These are phyloP conservation scores for Zapus hudsonius DNA, from an alignment of 2,113 vertebrate genomes.

Conservation along the genomic window DNA sequence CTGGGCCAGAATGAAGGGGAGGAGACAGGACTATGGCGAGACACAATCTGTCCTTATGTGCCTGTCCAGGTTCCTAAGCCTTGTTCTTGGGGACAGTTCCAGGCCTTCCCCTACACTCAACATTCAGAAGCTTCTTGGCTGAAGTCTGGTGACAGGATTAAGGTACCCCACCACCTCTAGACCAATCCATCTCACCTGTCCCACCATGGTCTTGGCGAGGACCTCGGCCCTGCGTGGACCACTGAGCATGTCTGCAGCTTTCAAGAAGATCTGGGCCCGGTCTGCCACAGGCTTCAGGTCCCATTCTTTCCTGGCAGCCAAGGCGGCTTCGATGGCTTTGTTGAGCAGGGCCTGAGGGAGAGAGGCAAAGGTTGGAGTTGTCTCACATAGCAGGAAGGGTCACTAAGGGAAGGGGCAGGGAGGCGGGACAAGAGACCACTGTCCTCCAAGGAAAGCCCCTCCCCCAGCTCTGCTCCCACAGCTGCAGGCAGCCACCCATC, in stretches of 20 bases:
- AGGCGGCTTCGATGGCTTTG: slow-evolving; percentile 90
- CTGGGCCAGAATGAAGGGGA: fast-evolving
- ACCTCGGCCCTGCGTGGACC: slow-evolving; percentile 91
- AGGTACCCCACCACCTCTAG: fast-evolving
- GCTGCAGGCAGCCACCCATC: fast-evolving
- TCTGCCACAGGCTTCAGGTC: slow-evolving; percentile 93
- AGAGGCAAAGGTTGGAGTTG: background rate
- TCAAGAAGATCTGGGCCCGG: slow-evolving; percentile 94
- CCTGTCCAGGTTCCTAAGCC: background rate
- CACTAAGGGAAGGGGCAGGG: background rate
- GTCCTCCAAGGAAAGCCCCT: fast-evolving
- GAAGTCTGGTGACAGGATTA: fast-evolving
- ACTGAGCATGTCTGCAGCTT: slow-evolving; percentile 92
- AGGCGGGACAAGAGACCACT: background rate
- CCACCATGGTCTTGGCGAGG: slow-evolving; percentile 97
- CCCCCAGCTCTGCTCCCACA: background rate
- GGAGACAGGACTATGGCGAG: background rate
- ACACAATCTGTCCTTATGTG: fast-evolving
- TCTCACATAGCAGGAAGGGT: background rate
- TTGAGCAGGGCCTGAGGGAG: slow-evolving; percentile 91
- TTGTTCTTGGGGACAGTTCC: background rate
- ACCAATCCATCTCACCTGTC: slow-evolving; percentile 87
- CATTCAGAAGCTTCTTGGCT: background rate
- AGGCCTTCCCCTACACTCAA: background rate
- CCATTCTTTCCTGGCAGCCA: slow-evolving; percentile 93